These are phyloP conservation scores for Uromys caudimaculatus DNA, from an alignment of 2,797 vertebrate genomes.

Conservation along the genomic window DNA sequence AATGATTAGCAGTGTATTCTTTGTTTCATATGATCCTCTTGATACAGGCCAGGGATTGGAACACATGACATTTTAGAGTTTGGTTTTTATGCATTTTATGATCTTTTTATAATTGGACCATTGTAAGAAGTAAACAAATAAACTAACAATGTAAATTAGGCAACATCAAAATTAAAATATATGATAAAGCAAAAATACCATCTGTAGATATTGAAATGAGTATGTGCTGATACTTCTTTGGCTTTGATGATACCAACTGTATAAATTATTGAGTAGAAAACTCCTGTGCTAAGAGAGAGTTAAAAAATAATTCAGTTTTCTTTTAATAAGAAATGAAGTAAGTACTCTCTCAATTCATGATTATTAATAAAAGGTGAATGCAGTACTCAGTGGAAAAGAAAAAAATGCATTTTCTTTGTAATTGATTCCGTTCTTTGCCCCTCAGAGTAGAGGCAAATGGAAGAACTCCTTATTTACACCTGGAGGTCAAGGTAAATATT, in stretches of 20 bases:
- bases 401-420: neutral
- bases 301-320: neutral
- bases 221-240: neutral
- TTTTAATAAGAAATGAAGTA: neutral
- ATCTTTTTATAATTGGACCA: neutral
- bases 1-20: neutral
- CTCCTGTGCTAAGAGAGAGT: neutral
- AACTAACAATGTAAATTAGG: neutral
- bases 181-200: neutral
- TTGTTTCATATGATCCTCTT: neutral
- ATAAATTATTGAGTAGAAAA: neutral
- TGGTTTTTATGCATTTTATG: neutral
- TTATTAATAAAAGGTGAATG: neutral
- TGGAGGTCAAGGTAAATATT: neutral
- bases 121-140: neutral
- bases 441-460: neutral
- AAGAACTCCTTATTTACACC: neutral
- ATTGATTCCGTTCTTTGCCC: neutral
- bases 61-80: neutral
- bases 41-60: neutral
- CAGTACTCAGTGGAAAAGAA: neutral
- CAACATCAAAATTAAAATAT: neutral
- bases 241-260: neutral
- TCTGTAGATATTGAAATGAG: neutral
- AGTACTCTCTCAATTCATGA: neutral